Base-by-base conservation (phyloP, 1,140 invertebrate genomes). In the Anoplophora glabripennis region DNA sequence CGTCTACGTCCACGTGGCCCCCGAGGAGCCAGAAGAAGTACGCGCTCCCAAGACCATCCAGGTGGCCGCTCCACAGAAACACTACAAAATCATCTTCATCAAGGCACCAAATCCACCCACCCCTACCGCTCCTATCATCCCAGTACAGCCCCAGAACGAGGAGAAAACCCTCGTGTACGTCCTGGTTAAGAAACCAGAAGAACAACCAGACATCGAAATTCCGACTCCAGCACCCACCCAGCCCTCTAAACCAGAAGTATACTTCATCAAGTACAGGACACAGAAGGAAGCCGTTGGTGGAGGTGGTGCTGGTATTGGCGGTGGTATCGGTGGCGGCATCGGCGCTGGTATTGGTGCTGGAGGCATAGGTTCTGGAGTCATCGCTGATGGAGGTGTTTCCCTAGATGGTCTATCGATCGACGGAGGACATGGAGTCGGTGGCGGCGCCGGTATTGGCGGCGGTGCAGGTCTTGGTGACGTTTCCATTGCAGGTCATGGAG, bases 61-160 rank as follows among this genome's bases (percentile, higher is more conserved):
- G 12, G 77, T 82, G 1, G 82, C 81, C 36, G 83, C 84, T 51
- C 77, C 88, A 14, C 88, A 89, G 74, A 91, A 91, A 68, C 88
- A 92, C 72, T 92, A 92, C 81, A 91, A 92, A 72, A 92, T 92
- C 71, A 90, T 92, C 75, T 92, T 92, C 82, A 92, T 93, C 75
- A 92, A 92, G 80, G 89, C 90, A 28, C 89, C 90, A 54, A 84
- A 88, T 45, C 82, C 87, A 48, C 86, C 88, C 28, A 83, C 86
- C 49, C 86, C 88, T 34, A 83, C 83, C 56, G 86, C 86, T 3
- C 88, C 89, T 42, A 81, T 86, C 48, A 67, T 71, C 40, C 65
- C 67, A 12, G 57, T 61, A 1, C 85, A 87, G 64, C 82, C 85
- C 57, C 88, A 89, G 74, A 88, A 88, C 73, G 87, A 90, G 77